Base-by-base conservation (phyloP, 37 sponge, comb jelly and placozoan species). In the Halichondria panicea region DNA sequence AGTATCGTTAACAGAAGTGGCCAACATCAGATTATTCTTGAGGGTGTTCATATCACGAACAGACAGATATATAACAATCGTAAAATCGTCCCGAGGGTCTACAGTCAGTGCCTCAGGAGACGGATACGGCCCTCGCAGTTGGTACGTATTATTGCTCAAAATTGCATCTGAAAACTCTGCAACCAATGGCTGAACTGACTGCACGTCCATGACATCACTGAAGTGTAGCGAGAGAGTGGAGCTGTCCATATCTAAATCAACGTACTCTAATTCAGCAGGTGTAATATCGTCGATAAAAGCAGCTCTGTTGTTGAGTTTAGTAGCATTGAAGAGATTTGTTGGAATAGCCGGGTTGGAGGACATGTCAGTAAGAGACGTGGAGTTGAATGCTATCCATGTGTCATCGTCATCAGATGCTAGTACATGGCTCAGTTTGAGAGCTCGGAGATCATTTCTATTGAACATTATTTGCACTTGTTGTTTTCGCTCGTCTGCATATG, bases 151-250 rank as follows among this genome's bases (percentile, higher is more conserved):
- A 53, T 88, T 88, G 54, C 80, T 70, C 62, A 50, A 71, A 7
- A 70, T 65, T 36, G 12, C 62, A 12, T 75, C 68, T 2, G 56
- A 44, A 21, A 95, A 77, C 12, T 78, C 68, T 25, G 88, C 58
- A 39, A 72, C 52, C 11, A 48, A 68, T 19, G 96, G 84, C 0
- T 78, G 24, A 2, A 88, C 45, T 22, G 87, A 70, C 37, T 79
- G 76, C 7, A 70, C 54, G 41, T 84, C 83, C 70, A 95, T 79
- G 39, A 87, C 87, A 71, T 95, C 96, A 76, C 67, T 74, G 65
- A 95, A 95, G 44, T 81, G 73, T 22, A 95, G 76, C 7, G 89
- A 82, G 31, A 95, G 66, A 0, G 75, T 42, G 3, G 82, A 83
- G 44, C 38, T 70, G 74, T 88, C 74, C 28, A 95, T 43, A 54